phyloP scores from a whole-genome alignment of 1,140 invertebrate genomes.

The Ctenoplectra terminalis region DNA sequence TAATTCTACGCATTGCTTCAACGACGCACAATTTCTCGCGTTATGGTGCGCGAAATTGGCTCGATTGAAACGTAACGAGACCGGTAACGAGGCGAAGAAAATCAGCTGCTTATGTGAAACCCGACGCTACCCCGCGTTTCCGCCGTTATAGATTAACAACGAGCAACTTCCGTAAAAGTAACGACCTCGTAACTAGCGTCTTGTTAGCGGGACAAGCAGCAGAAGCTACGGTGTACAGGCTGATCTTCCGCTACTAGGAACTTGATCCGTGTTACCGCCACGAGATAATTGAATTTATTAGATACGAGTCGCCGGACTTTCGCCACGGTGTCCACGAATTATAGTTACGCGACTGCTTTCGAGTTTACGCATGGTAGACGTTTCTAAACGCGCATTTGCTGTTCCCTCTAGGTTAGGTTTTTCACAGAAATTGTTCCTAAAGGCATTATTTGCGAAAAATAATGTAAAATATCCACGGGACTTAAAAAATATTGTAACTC shows the following conservation, averaged over 20 bases:
- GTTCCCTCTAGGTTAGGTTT: too few species aligned
- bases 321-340: slow-evolving; percentile 6
- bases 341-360: slow-evolving; percentile 24
- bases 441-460: neutral
- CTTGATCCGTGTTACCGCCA: slow-evolving; percentile 64
- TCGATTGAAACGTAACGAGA: slow-evolving; percentile 28
- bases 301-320: slow-evolving; percentile 42
- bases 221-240: slow-evolving; percentile 57
- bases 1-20: neutral
- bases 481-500: too few species aligned
- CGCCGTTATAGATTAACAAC: slow-evolving; percentile 45
- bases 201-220: slow-evolving; percentile 70
- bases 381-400: neutral
- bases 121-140: neutral
- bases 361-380: neutral
- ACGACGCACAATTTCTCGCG: slow-evolving; percentile 3
- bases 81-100: slow-evolving; percentile 17
- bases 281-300: slow-evolving; percentile 74
- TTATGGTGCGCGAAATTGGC: neutral
- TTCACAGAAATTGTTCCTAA: neutral
- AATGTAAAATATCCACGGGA: too few species aligned
- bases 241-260: slow-evolving; percentile 62
- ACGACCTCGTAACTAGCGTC: slow-evolving; percentile 68
- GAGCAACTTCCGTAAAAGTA: slow-evolving; percentile 56
- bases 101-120: slow-evolving; percentile 42